These are phyloP conservation scores for Hyperoplus immaculatus DNA, from an alignment of 2,797 vertebrate genomes.

Conservation along the genomic window DNA sequence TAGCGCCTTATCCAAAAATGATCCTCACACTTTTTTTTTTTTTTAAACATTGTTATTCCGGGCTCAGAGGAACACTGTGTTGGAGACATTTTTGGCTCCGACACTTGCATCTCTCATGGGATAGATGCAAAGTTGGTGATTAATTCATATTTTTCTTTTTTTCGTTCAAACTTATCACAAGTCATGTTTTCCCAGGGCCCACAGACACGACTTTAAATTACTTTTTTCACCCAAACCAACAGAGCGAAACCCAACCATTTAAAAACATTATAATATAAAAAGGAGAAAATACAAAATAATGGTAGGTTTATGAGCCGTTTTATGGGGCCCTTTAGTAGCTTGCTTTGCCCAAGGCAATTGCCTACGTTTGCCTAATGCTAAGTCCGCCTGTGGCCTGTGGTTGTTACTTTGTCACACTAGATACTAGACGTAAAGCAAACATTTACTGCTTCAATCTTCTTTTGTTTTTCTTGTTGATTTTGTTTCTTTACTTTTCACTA, in stretches of 20 bases:
- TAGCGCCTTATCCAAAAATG: slow-evolving; percentile 7
- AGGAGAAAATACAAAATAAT: too few species aligned
- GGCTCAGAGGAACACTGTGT: neutral
- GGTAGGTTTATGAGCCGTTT: too few species aligned
- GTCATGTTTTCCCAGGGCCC: neutral
- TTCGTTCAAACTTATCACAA: neutral
- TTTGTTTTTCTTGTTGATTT: too few species aligned
- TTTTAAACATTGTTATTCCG: slow-evolving; percentile 9
- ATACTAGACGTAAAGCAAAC: too few species aligned
- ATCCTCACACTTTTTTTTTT: slow-evolving; percentile 2
- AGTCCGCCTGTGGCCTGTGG: too few species aligned
- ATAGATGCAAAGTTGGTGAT: neutral
- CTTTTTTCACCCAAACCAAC: neutral
- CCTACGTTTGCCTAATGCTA: too few species aligned
- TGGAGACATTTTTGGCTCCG: neutral
- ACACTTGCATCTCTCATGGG: neutral
- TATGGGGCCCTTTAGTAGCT: too few species aligned
- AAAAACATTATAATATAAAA: neutral
- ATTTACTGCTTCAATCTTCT: too few species aligned
- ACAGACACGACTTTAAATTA: neutral
- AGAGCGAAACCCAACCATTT: neutral
- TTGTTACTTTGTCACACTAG: too few species aligned
- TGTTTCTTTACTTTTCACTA: too few species aligned
- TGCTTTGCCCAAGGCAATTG: too few species aligned
- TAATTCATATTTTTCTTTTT: neutral